Conservation (phyloP, 2,113 vertebrate genomes). For the Passer domesticus region DNA sequence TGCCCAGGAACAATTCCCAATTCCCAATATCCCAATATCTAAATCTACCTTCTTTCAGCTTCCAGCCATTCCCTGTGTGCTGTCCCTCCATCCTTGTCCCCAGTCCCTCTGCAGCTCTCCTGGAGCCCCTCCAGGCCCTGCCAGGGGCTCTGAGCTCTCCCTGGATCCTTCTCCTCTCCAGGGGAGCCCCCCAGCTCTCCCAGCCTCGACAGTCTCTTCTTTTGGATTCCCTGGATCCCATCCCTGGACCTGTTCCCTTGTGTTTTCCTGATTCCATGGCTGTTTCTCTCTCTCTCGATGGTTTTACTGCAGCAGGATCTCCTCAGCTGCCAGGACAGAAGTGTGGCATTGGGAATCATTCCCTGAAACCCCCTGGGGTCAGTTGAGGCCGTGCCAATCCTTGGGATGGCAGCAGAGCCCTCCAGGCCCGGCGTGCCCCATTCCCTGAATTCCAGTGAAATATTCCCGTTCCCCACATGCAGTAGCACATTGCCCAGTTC, state of each 20-base stretch:
- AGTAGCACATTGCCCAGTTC: neutral
- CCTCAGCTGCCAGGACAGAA: neutral
- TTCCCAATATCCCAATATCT: neutral
- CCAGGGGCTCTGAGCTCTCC: neutral
- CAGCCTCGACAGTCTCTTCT: accelerated
- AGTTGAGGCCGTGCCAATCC: accelerated
- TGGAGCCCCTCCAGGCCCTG: neutral
- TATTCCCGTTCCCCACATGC: neutral
- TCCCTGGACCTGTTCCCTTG: accelerated
- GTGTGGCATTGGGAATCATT: accelerated
- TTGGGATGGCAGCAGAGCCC: neutral
- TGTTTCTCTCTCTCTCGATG: neutral
- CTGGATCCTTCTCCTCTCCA: neutral
- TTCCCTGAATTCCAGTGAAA: neutral
- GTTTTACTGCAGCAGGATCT: neutral
- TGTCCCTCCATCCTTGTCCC: neutral
- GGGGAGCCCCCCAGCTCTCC: neutral
- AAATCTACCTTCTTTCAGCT: too few species aligned
- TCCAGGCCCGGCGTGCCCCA: neutral
- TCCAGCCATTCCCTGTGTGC: neutral
- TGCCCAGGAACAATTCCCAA: neutral
- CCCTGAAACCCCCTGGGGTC: accelerated
- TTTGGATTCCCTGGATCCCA: accelerated
- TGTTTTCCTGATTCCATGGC: accelerated
- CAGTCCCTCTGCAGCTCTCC: neutral